Evolutionary conservation across 92 coral and sea anemone species (phyloP), one percentile per base, ranked within the genome.

Genomic region (Zoanthus gigantus): DNA sequence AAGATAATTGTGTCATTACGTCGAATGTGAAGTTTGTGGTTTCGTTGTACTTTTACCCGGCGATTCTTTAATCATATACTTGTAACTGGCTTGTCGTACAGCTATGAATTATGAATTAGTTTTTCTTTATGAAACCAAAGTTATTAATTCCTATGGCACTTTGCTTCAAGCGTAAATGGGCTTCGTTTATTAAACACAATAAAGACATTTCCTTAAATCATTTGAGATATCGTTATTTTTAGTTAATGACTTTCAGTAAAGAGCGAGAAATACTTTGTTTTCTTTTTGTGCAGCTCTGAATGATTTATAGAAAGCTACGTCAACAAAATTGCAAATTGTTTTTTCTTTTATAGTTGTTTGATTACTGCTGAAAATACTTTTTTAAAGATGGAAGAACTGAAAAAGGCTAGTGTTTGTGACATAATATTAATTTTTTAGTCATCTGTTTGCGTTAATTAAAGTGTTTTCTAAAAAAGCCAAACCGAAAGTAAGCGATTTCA

Each of bases 61-160:
- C 48, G 75, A 81, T 46, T 81, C 37, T 15, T 81, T 73, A 45
- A 66, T 47, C 85, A 81, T 81, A 45, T 28, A 66, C 85, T 81
- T 71, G 46, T 81, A 8, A 28, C 85, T 67, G 75, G 14, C 23
- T 65, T 30, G 46, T 47, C 75, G 66, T 10, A 10, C 12, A 69
- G 85, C 75, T 9, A 81, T 81, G 85, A 81, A 81, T 81, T 81
- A 81, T 81, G 47, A 45, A 81, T 44, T 6, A 46, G 37, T 65
- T 63, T 63, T 63, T 63, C 66, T 79, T 79, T 79, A 17, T 46
- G 37, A 10, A 15, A 10, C 57, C 74, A 81, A 66, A 81, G 61
- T 57, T 66, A 81, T 81, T 81, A 81, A 81, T 71, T 45, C 50
- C 45, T 46, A 47, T 65, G 58, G 75, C 75, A 50, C 75, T 65